Percentiles rank a stretch among this genome's conserved stretches.
phyloP scores from a whole-genome alignment of 2,113 vertebrate genomes.

The Piprites chloris region DNA sequence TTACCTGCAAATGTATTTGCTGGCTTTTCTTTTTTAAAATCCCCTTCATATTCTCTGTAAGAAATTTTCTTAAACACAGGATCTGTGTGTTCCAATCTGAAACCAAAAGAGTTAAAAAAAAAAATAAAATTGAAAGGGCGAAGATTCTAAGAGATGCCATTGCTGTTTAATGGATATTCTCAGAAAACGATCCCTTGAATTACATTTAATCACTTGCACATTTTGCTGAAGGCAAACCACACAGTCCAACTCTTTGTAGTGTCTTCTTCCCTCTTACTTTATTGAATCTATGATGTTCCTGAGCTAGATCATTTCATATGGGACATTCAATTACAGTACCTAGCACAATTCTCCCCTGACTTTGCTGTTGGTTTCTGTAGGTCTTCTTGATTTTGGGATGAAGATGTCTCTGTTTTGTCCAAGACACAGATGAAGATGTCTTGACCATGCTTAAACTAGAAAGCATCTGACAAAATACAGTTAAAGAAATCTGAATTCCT shows the following conservation, averaged over 20 bases:
- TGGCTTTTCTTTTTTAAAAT: slow-evolving; percentile 83
- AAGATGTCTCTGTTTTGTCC: background rate
- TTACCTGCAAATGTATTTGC: slow-evolving; percentile 83
- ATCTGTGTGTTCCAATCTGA: slow-evolving; percentile 44
- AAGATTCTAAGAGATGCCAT: background rate
- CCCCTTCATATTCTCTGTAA: slow-evolving; percentile 88
- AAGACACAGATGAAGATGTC: background rate
- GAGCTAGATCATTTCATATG: background rate
- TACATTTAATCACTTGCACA: background rate
- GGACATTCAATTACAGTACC: background rate
- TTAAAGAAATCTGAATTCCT: background rate
- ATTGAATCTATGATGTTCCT: background rate
- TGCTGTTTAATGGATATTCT: background rate
- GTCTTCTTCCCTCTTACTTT: background rate
- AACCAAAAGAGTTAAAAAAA: slow-evolving; percentile 15
- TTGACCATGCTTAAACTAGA: background rate
- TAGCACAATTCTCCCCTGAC: background rate
- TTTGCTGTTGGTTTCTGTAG: background rate
- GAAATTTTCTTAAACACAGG: slow-evolving; percentile 87
- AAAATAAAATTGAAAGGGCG: background rate
- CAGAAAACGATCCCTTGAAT: background rate
- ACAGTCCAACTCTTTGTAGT: background rate
- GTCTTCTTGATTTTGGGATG: background rate
- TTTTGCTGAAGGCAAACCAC: background rate
- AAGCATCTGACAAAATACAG: background rate